These are phyloP conservation scores for Metopolophium dirhodum DNA, from an alignment of 1,140 invertebrate genomes.

Conservation along the genomic window DNA sequence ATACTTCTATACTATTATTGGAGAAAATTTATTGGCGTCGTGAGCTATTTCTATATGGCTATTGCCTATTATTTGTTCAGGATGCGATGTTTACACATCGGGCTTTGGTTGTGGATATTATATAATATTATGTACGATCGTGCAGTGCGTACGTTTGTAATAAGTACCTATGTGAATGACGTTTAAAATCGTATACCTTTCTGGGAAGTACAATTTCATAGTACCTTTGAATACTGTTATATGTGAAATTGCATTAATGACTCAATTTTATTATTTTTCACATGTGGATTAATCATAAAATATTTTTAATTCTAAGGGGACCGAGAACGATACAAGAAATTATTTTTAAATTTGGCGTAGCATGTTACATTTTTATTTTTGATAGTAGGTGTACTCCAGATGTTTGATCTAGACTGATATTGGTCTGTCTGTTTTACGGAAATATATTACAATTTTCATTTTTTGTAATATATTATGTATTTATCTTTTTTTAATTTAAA, in stretches of 20 bases:
- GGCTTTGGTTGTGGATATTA: not conserved
- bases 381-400: not conserved
- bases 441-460: not conserved
- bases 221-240: not conserved
- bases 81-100: not conserved
- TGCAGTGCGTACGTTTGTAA: not conserved
- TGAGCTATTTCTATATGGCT: not conserved
- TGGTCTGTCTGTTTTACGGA: not conserved
- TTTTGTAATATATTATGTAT: not conserved
- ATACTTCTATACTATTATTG: slow-evolving; percentile 4
- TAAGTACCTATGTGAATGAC: not conserved
- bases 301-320: not conserved
- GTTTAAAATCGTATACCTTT: not conserved
- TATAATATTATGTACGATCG: not conserved
- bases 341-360: not conserved
- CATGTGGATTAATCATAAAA: too few species aligned
- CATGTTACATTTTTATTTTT: not conserved
- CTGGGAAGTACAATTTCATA: not conserved
- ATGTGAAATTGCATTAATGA: not conserved
- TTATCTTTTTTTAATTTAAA: too few species aligned
- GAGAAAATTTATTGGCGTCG: not conserved
- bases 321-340: not conserved
- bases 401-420: not conserved
- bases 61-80: slow-evolving; percentile 2
- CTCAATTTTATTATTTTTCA: not conserved